Evolutionary conservation across 1,140 invertebrate species (phyloP).

Genomic region (Drosophila nigromelanica): DNA sequence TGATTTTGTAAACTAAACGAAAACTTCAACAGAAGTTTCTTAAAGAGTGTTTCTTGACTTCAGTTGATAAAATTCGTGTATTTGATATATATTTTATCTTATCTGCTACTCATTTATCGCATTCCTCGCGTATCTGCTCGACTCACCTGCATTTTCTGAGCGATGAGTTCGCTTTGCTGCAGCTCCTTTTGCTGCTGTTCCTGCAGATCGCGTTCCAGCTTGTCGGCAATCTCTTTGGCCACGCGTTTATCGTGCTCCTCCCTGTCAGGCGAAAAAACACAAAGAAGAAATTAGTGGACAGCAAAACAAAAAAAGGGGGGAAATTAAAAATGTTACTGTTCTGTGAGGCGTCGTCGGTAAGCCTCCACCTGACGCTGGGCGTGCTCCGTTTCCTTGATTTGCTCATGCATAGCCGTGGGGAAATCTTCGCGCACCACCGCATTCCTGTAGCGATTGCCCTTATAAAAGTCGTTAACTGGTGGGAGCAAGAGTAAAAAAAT

Average conservation of each 20-base stretch:
- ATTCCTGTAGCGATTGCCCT: conserved; percentile 93
- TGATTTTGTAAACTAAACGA: too few relatives aligned
- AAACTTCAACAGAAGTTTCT: too few relatives aligned
- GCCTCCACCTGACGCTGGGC: conserved; percentile 86
- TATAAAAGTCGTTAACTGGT: conserved; percentile 91
- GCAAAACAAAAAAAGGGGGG: neutral
- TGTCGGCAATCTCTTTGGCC: conserved; percentile 87
- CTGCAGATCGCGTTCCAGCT: conserved; percentile 86
- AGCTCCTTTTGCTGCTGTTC: conserved; percentile 85
- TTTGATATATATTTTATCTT: neutral
- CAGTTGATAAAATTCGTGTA: too few relatives aligned
- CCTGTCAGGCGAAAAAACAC: conserved; percentile 77
- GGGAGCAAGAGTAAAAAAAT: conserved; percentile 3
- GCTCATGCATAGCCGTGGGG: conserved; percentile 92
- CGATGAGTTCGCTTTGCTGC: conserved; percentile 85
- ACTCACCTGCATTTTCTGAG: conserved; percentile 84
- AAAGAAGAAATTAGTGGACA: neutral
- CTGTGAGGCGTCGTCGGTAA: conserved; percentile 84
- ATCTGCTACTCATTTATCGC: neutral
- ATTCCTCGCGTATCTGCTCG: neutral
- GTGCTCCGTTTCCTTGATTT: conserved; percentile 89
- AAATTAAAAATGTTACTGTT: conserved; percentile 58
- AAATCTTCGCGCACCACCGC: conserved; percentile 95
- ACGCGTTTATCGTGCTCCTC: conserved; percentile 89
- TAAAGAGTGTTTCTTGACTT: too few relatives aligned